Percentiles rank a stretch among this genome's conserved stretches.
Conservation (phyloP, 1,140 invertebrate species). For the Colletes gigas region DNA sequence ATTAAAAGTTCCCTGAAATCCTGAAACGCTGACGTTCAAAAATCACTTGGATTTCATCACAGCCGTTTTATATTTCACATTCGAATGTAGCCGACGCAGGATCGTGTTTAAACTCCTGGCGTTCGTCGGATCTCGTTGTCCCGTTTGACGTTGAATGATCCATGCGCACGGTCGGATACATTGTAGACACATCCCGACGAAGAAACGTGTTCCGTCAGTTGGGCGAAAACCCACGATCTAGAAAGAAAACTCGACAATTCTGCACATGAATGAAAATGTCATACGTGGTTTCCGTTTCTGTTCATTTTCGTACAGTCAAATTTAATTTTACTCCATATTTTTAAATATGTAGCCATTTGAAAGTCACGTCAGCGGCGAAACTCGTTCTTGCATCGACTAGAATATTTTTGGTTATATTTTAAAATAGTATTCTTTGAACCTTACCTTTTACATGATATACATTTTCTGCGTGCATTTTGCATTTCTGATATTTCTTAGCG, state of each 20-base stretch:
- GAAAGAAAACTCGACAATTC: background rate
- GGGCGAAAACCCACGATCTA: background rate
- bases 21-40: background rate
- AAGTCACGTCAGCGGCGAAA: too few relatives aligned
- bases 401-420: too few relatives aligned
- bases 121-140: conserved; percentile 13
- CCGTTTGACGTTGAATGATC: conserved; percentile 14
- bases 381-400: too few relatives aligned
- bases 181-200: background rate
- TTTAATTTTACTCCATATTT: too few relatives aligned
- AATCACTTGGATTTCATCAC: conserved; percentile 13
- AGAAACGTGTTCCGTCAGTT: background rate
- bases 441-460: too few relatives aligned
- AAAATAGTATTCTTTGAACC: too few relatives aligned
- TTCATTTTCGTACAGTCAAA: background rate
- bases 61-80: conserved; percentile 9
- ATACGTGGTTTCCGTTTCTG: background rate
- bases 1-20: background rate
- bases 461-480: too few relatives aligned
- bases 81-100: background rate
- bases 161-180: background rate
- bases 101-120: conserved; percentile 16
- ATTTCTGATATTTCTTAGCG: too few relatives aligned
- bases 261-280: background rate
- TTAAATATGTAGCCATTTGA: too few relatives aligned